Base-by-base conservation (phyloP, 2,888 invertebrate species). In the Steinernema carpocapsae region DNA sequence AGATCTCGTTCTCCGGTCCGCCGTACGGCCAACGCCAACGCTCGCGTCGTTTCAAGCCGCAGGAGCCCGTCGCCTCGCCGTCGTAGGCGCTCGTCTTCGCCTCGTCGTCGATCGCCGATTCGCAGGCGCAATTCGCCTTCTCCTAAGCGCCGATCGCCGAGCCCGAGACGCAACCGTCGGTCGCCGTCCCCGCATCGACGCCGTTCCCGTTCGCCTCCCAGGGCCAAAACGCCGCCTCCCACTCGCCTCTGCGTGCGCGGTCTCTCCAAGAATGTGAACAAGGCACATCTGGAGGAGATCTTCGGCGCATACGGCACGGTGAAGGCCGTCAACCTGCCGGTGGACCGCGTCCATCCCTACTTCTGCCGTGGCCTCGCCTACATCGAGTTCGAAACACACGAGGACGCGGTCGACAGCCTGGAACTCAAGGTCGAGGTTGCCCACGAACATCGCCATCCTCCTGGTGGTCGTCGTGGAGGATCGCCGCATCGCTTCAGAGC, bases 331-430 rank as follows among this genome's bases (percentile, higher is more conserved):
- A 97, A 97, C 87, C 93, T 95, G 88, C 94, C 94, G 0, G 91
- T 91, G 78, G 97, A 97, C 86, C 92, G 95, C 79, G 90, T 92
- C 74, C 96, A 97, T 88, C 92, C 93, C 0, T 93, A 93, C 87
- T 91, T 94, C 82, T 93, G 94, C n/a, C 91, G 94, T 37, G 95
- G 96, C 0, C 94, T 94, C 89, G 95, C 95, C 14, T 97, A 97
- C 88, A 93, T 99, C 1, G 97, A 99, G 87, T 99, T 93, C 89
- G 92, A 92, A 80, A 94, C 92, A 73, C 91, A 95, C 0, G 97
- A 97, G 82, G 96, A 97, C 88, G 97, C 97, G 24, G 96, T 97
- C 88, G 95, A 95, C 76, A 97, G 97, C 0, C 94, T 97, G 92
- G 85, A 84, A 26, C 75, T 76, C 70, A 32, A 59, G 29, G 76